Base-by-base conservation (phyloP, 92 coral and sea anemone genomes). In the Palythoa heliodiscus region DNA sequence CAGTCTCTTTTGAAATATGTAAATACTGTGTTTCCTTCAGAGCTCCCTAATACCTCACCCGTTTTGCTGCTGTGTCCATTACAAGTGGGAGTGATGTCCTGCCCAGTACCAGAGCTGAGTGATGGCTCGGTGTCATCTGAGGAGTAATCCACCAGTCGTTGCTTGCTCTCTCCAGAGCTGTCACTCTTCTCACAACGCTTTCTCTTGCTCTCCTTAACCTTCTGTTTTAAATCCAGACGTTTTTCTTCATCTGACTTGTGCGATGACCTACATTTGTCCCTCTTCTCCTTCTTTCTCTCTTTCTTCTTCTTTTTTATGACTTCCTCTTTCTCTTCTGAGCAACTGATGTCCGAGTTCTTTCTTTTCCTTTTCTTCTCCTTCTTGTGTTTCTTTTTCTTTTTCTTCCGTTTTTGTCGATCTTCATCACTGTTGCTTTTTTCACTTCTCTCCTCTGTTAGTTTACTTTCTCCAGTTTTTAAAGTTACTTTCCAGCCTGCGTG, bases 401-500 rank as follows among this genome's bases (percentile, higher is more conserved):
- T 90, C 82, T 80, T 87, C 52, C 58, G 79, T 85, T 12, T 54
- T 25, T 35, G 78, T 83, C 38, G 84, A 83, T 74, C 82, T 76
- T 15, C 70, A 9, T 29, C 75, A 66, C 29, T 71, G 13, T 50
- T 11, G 2, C 72, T 87, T 38, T 57, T 86, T 39, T 40, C 91
- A 54, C 40, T 60, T 66, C 82, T 83, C 3, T 73, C 76, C 63
- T 76, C 15, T 1, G 54, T 53, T 13, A 24, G 82, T n/a, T 83
- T 88, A 3, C 52, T 81, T 13, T 89, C 88, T 4, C 77, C 81
- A 53, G 40, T 7, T 87, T 87, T 94, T 78, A 70, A 68, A 15
- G 88, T 88, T 70, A 95, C 99, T n/a, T 84, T 79, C 99, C 99
- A 97, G 7, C 99, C 99, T 4, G 98, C 98, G 73, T 97, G 97